Conservation (phyloP, 2,113 vertebrate species). For the Varanus komodoensis region DNA sequence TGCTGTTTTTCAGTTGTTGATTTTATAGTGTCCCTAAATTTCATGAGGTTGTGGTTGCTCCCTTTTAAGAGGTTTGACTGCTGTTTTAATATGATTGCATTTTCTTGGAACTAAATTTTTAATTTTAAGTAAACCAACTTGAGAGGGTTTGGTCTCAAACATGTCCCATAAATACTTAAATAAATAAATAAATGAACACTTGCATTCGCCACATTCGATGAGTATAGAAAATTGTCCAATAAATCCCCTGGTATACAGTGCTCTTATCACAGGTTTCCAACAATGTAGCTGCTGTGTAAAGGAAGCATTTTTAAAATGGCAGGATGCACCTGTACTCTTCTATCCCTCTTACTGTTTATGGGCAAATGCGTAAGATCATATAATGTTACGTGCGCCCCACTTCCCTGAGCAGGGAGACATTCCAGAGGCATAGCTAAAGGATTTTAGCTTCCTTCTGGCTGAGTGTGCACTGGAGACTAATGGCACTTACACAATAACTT, state of each 20-base stretch:
- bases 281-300: background rate
- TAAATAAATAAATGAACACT: background rate
- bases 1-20: too few relatives aligned
- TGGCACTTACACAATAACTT: background rate
- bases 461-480: background rate
- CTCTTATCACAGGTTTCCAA: background rate
- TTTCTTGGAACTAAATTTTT: background rate
- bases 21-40: too few relatives aligned
- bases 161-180: background rate
- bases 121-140: background rate
- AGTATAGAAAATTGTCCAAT: background rate
- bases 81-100: background rate
- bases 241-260: background rate
- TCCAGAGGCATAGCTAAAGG: background rate
- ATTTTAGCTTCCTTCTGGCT: background rate
- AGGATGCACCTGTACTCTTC: slow-evolving; percentile 13
- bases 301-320: slow-evolving; percentile 2
- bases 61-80: background rate
- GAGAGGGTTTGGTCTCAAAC: background rate
- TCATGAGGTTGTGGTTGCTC: background rate
- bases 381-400: background rate
- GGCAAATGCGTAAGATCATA: background rate
- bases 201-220: background rate
- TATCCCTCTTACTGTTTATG: background rate
- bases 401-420: background rate